Percentiles rank a stretch among this genome's conserved stretches.
Conservation (phyloP, 1,140 invertebrate species). For the Drosophila asahinai region DNA sequence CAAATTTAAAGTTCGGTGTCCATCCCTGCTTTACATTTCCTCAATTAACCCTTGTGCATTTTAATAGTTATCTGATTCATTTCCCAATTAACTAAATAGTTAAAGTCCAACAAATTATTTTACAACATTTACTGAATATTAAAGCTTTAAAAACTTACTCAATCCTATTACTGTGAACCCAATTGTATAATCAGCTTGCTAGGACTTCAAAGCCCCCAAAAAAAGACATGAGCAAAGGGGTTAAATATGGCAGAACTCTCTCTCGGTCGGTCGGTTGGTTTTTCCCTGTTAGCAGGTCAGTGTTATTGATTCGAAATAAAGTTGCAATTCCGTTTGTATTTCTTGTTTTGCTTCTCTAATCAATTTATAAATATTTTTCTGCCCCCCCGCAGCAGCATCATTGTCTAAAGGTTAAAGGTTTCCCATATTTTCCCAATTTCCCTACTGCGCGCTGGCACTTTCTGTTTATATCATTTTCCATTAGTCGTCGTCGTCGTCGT, state of each 20-base stretch:
- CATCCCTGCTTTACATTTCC: no score
- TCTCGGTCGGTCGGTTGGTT: not conserved
- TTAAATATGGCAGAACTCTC: not conserved
- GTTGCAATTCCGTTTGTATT: constrained; percentile 1
- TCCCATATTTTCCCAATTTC: constrained; percentile 1
- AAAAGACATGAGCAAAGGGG: not conserved
- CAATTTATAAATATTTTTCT: constrained; percentile 8
- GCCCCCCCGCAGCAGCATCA: constrained; percentile 9
- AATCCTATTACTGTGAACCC: not conserved
- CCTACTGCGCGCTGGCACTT: not conserved
- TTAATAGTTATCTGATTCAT: no score
- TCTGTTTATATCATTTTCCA: constrained; percentile 22
- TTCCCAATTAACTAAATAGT: no score
- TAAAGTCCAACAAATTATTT: no score
- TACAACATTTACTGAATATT: no score
- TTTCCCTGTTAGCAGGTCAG: constrained; percentile 12
- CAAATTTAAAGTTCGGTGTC: no score
- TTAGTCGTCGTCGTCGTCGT: constrained; percentile 18
- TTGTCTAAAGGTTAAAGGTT: constrained; percentile 25
- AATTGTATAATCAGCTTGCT: constrained; percentile 6
- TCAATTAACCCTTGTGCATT: no score
- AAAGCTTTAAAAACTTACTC: not conserved
- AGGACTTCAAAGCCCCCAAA: not conserved
- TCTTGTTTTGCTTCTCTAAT: not conserved
- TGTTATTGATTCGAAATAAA: constrained; percentile 18